These are phyloP conservation scores for Turdus rufiventris DNA, from an alignment of 2,113 vertebrate species.

Conservation along the genomic window DNA sequence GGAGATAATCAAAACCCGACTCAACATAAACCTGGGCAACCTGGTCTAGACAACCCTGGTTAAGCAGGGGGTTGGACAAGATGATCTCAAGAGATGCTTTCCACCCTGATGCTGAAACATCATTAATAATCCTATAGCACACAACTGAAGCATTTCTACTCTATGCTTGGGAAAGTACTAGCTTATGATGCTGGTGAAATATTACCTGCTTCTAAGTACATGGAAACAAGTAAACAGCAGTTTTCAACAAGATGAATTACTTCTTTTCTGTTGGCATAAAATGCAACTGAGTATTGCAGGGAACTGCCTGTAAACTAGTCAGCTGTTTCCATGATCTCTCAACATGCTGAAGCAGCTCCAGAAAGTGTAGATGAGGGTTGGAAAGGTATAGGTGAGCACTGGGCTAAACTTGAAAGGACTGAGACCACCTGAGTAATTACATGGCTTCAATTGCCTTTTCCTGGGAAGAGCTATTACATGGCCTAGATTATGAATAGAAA, in stretches of 20 bases:
- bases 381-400: neutral
- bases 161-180: neutral
- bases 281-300: neutral
- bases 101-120: neutral
- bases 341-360: neutral
- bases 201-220: neutral
- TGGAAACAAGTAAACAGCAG: neutral
- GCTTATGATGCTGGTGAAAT: neutral
- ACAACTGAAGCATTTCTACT: neutral
- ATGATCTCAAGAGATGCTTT: neutral
- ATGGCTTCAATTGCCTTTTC: neutral
- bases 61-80: fast-evolving
- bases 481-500: neutral
- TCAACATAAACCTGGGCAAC: neutral
- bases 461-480: neutral
- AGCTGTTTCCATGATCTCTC: neutral
- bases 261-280: neutral
- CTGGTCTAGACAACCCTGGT: neutral
- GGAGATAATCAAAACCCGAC: neutral
- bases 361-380: neutral
- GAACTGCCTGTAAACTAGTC: neutral
- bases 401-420: neutral
- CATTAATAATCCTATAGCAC: neutral
- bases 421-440: neutral
- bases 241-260: neutral